phyloP scores from a whole-genome alignment of 2,113 vertebrate species.

The Crotalus horridus region DNA sequence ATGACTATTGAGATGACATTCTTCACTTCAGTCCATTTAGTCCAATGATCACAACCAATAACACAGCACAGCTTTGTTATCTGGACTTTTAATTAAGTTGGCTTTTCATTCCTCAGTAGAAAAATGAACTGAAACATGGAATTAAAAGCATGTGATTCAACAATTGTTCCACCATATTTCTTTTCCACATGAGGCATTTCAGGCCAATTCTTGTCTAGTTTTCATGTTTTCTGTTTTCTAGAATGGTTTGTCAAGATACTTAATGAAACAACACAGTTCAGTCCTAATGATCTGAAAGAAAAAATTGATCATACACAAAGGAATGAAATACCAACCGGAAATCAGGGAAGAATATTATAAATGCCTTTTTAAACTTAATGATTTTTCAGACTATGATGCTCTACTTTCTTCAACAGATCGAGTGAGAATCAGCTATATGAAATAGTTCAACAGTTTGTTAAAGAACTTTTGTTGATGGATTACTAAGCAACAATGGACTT shows the following conservation, averaged over 20 bases:
- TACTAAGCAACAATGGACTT: neutral
- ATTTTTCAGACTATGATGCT: neutral
- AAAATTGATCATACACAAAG: slow-evolving; percentile 16
- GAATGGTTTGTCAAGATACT: slow-evolving; percentile 26
- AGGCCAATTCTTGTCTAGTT: neutral
- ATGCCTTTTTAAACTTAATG: neutral
- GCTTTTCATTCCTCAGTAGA: neutral
- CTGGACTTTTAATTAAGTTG: neutral
- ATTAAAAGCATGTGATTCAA: neutral
- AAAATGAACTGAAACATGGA: slow-evolving; percentile 1
- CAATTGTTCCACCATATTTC: neutral
- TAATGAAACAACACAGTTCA: neutral
- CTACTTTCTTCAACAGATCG: neutral
- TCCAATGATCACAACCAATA: neutral
- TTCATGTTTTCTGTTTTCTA: neutral
- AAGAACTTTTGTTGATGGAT: neutral
- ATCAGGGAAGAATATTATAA: slow-evolving; percentile 25
- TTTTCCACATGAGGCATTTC: slow-evolving; percentile 13
- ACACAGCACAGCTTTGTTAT: neutral
- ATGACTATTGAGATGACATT: neutral
- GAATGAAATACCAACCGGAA: slow-evolving; percentile 11
- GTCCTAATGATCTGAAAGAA: neutral
- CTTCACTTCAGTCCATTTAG: neutral
- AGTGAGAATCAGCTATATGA: neutral
- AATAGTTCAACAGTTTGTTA: neutral